Percentiles rank a stretch among this genome's conserved stretches.
These are phyloP conservation scores for Exephanes ischioxanthus DNA, from an alignment of 2,888 invertebrate genomes.

Conservation along the genomic window DNA sequence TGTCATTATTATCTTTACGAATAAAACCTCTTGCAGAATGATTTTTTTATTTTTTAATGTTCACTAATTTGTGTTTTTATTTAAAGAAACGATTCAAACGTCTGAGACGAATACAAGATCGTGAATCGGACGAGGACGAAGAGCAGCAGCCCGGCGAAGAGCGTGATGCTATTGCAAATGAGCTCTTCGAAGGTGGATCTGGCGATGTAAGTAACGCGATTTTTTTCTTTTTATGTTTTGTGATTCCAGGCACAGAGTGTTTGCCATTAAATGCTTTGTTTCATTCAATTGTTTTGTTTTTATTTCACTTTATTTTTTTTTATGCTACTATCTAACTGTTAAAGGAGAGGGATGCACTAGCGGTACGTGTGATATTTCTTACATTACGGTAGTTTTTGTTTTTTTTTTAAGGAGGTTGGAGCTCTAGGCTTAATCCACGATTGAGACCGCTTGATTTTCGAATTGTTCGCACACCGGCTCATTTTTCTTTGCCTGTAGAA, in stretches of 20 bases:
- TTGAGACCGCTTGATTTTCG: neutral
- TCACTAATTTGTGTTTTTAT: neutral
- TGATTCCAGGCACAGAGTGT: slow-evolving; percentile 17
- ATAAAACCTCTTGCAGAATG: neutral
- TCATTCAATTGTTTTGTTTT: slow-evolving; percentile 56
- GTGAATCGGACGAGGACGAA: slow-evolving; percentile 95
- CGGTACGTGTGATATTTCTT: slow-evolving; percentile 71
- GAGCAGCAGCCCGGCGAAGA: slow-evolving; percentile 92
- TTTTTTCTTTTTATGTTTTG: neutral
- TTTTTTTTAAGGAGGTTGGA: slow-evolving; percentile 23
- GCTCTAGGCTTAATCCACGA: slow-evolving; percentile 15
- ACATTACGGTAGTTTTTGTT: slow-evolving; percentile 23
- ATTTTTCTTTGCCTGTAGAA: neutral
- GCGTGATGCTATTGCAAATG: slow-evolving; percentile 95
- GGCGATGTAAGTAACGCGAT: slow-evolving; percentile 21
- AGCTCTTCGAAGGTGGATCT: slow-evolving; percentile 92
- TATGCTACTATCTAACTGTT: slow-evolving; percentile 65
- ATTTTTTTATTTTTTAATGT: neutral
- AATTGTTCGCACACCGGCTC: neutral
- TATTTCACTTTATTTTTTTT: slow-evolving; percentile 40
- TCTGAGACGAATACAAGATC: slow-evolving; percentile 93
- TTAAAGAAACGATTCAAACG: slow-evolving; percentile 94
- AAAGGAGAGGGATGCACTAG: slow-evolving; percentile 75
- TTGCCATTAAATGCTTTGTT: slow-evolving; percentile 1
- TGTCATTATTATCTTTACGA: neutral